Evolutionary conservation across 2,113 vertebrate species (phyloP).

Genomic region (Trochalopteron elliotii): DNA sequence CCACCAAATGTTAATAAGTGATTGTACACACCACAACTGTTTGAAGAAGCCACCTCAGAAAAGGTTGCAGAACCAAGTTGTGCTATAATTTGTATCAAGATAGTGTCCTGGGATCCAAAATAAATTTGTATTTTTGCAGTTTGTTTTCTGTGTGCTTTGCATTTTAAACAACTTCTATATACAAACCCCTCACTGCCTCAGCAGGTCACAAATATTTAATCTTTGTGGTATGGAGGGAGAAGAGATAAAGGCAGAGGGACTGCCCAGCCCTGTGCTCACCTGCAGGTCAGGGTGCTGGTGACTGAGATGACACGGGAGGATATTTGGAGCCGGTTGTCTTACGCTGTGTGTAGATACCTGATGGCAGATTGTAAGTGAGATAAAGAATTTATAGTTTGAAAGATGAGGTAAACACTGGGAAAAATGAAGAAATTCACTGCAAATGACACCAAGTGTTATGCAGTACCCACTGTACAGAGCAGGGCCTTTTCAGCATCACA

Average conservation of each 20-base stretch:
- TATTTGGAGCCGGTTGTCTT: not conserved
- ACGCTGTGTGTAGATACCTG: not conserved
- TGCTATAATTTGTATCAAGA: not conserved
- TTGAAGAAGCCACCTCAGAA: not conserved
- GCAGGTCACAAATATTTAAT: not conserved
- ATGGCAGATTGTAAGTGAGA: not conserved
- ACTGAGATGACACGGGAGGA: not conserved
- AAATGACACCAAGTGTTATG: fast-evolving
- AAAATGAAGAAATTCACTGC: not conserved
- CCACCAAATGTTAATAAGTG: not conserved
- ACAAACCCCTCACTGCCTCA: not conserved
- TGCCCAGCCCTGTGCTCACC: not conserved
- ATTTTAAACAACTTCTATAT: not conserved
- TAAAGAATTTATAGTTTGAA: not conserved
- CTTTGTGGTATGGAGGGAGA: fast-evolving
- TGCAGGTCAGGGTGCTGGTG: not conserved
- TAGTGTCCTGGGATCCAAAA: not conserved
- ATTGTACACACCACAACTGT: not conserved
- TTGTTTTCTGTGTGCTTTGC: not conserved
- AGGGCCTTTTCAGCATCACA: not conserved
- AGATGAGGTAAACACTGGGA: not conserved
- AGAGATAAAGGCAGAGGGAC: not conserved
- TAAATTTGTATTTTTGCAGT: not conserved
- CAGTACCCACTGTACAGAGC: fast-evolving
- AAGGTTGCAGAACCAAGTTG: not conserved